These are phyloP conservation scores for Trachelipus rathkii DNA, from an alignment of 1,140 invertebrate genomes.

Conservation along the genomic window DNA sequence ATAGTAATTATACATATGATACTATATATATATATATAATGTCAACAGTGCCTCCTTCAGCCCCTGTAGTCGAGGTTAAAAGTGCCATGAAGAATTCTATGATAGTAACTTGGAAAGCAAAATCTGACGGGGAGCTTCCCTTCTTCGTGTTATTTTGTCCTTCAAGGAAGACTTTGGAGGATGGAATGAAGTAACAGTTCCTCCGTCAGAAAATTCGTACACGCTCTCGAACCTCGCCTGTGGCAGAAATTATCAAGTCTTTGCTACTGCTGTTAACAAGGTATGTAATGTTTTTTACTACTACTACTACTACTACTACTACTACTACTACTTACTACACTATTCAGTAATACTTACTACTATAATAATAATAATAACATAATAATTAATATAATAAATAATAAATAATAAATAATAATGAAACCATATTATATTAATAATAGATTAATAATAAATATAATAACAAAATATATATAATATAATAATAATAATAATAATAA, in stretches of 20 bases:
- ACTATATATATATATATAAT: no score
- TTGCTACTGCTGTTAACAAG: background rate
- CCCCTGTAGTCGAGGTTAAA: background rate
- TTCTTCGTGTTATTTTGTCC: background rate
- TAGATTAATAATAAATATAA: no score
- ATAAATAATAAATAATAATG: no score
- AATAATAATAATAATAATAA: no score
- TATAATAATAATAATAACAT: no score
- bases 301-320: no score
- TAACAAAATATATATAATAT: no score
- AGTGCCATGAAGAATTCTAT: background rate
- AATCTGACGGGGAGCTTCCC: background rate
- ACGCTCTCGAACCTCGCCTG: background rate
- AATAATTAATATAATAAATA: no score
- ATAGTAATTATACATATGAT: no score
- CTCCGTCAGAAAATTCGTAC: background rate
- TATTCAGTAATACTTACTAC: no score
- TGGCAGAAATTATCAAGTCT: background rate
- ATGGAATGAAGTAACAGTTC: background rate
- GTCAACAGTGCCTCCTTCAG: background rate
- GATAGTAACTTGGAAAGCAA: background rate
- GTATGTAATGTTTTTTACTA: background rate
- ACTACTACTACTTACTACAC: no score
- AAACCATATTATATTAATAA: no score
- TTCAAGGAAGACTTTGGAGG: constrained; percentile 1